Base-by-base conservation (phyloP, 64 coral and sea anemone genomes). In the Platygyra sinensis region DNA sequence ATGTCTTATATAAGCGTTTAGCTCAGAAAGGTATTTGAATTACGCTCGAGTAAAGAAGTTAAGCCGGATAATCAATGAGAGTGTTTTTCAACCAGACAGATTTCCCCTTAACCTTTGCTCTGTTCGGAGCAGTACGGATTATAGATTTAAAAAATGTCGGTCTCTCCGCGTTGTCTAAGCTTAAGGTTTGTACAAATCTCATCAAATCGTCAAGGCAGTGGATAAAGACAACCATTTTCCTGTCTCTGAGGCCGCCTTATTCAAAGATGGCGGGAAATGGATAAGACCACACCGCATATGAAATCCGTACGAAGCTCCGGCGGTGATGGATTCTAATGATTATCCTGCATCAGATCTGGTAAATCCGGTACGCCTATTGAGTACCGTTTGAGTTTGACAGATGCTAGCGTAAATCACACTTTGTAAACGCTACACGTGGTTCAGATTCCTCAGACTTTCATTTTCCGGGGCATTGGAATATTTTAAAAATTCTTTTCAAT, bases 61-160 rank as follows among this genome's bases (percentile, higher is more conserved):
- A 85, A 85, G 33, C 62, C 76, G 20, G 63, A 85, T 85, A 85
- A 69, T 85, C 36, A 85, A 71, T 50, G 39, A 81, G 38, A 51
- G 36, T 67, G 60, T 71, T 50, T 85, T 85, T 71, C 60, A 85
- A 71, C 62, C n/a, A 64, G 67, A 69, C 65, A 15, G 39, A 3
- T 38, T 52, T 85, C 36, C 38, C 39, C 62, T 85, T 85, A 85
- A 85, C 81, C 81, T 85, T 85, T 85, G 81, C 81, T 51, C 81
- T 49, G 24, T 19, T 71, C 33, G 62, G 29, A 71, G 81, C 19
- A 46, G 42, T 24, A 32, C 7, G 81, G 81, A 85, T 85, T 85
- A 51, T n/a, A 6, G 60, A 30, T 39, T 50, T 62, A 9, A 85
- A 85, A 85, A 85, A 85, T 85, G 33, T 71, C 63, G 36, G 38